phyloP scores from a whole-genome alignment of 2,888 invertebrate species.

The Aphelenchoides bicaudatus region DNA sequence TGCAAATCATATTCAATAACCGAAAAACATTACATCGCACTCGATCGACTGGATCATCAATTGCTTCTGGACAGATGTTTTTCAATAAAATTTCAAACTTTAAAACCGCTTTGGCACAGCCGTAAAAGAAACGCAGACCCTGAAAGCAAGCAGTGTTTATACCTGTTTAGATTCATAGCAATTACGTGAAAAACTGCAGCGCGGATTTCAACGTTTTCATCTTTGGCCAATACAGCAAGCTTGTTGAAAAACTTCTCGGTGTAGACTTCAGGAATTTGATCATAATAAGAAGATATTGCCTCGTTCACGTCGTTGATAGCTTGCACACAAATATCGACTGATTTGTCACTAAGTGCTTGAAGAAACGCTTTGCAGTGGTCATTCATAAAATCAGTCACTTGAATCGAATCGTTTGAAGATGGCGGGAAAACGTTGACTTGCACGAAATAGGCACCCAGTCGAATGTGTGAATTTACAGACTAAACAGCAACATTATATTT shows the following conservation, averaged over 20 bases:
- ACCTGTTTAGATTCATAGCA: not conserved
- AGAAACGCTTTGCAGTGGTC: not conserved
- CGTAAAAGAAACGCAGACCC: not conserved
- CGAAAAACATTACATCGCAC: not conserved
- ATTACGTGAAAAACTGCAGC: constrained; percentile 10
- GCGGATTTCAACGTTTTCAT: constrained; percentile 10
- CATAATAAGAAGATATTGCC: constrained; percentile 1
- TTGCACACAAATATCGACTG: not conserved
- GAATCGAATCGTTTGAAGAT: not conserved
- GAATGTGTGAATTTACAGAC: constrained; percentile 11
- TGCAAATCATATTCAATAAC: too few relatives aligned
- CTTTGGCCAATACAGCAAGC: not conserved
- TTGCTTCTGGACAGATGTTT: not conserved
- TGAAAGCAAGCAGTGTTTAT: not conserved
- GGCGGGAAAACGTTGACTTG: constrained; percentile 14
- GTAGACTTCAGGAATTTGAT: not conserved
- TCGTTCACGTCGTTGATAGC: not conserved
- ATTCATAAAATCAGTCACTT: not conserved
- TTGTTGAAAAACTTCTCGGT: not conserved
- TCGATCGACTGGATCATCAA: not conserved
- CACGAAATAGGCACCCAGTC: constrained; percentile 1
- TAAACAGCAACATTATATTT: not conserved
- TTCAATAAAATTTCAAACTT: not conserved
- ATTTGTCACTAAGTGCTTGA: not conserved
- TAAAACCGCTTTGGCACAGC: not conserved